Conservation (phyloP, 2,113 vertebrate genomes). For the Ariopsis seemanni region DNA sequence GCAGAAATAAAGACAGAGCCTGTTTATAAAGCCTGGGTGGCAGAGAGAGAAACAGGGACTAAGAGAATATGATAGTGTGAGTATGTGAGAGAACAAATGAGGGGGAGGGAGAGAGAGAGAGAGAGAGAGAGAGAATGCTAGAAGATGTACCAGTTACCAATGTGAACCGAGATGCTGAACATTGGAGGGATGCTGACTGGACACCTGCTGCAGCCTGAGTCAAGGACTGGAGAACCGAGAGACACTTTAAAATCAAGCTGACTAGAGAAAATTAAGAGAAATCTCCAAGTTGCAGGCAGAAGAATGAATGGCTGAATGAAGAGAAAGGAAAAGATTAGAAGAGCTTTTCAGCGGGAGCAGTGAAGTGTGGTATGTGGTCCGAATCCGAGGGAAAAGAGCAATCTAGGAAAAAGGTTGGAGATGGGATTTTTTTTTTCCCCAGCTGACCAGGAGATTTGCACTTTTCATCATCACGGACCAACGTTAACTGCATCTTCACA, state of each 20-base stretch:
- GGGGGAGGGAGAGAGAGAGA: constrained; percentile 10
- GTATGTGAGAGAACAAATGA: constrained; percentile 17
- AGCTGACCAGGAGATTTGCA: not conserved
- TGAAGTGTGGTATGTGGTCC: not conserved
- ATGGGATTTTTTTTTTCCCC: not conserved
- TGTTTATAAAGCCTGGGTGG: not conserved
- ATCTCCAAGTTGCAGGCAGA: not conserved
- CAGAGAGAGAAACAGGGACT: not conserved
- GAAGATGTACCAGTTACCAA: constrained; percentile 26
- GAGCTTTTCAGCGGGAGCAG: not conserved
- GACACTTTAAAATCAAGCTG: not conserved
- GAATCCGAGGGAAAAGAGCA: not conserved
- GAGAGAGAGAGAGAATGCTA: constrained; percentile 16
- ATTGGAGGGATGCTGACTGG: constrained; percentile 38
- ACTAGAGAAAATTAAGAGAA: not conserved
- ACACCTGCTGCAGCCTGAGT: constrained; percentile 36
- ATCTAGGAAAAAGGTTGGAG: not conserved
- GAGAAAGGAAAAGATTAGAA: not conserved
- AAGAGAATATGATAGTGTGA: constrained; percentile 27
- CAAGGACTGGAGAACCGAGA: not conserved
- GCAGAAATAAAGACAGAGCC: not conserved
- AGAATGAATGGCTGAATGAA: not conserved
- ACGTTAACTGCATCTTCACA: not conserved
- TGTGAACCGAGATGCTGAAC: constrained; percentile 44
- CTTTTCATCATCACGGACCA: not conserved